Evolutionary conservation across 2,797 vertebrate species (phyloP).

Genomic region (Diplodus puntazzo): DNA sequence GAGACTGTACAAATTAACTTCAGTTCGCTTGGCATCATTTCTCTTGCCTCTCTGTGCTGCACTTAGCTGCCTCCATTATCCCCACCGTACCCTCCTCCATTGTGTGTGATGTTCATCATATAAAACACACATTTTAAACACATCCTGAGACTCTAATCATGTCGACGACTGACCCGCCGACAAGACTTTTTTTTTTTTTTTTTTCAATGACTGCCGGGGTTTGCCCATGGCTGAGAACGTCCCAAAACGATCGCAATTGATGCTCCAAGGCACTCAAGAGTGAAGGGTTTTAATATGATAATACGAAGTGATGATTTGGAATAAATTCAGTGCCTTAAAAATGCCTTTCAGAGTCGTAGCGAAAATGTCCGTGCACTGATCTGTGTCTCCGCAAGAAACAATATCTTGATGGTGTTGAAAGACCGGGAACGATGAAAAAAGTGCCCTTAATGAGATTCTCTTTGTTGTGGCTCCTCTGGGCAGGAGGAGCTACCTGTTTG

Average conservation of each 20-base stretch:
- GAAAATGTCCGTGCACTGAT: constrained; percentile 17
- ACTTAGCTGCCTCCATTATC: constrained; percentile 44
- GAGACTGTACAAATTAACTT: constrained; percentile 64
- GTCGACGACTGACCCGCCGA: constrained; percentile 21
- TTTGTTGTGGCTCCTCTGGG: constrained; percentile 30
- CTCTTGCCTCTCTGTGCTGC: constrained; percentile 15
- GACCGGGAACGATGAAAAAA: constrained; percentile 14
- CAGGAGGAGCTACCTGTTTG: constrained; percentile 14
- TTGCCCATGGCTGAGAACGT: constrained; percentile 29
- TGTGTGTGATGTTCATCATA: constrained; percentile 45
- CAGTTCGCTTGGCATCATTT: constrained; percentile 46
- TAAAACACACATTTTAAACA: constrained; percentile 53
- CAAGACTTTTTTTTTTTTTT: constrained; percentile 7
- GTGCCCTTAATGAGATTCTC: constrained; percentile 37
- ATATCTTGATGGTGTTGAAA: constrained; percentile 34
- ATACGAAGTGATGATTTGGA: constrained; percentile 52
- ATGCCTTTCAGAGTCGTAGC: constrained; percentile 31
- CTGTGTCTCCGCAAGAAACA: constrained; percentile 32
- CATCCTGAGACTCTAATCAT: constrained; percentile 31
- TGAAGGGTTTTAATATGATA: constrained; percentile 50
- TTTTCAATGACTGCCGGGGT: constrained; percentile 6
- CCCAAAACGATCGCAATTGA: constrained; percentile 39
- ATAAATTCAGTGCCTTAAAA: constrained; percentile 46
- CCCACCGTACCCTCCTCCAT: neutral
- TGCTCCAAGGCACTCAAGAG: constrained; percentile 37